These are phyloP conservation scores for Eulacestoma nigropectus DNA, from an alignment of 2,113 vertebrate genomes.

Conservation along the genomic window DNA sequence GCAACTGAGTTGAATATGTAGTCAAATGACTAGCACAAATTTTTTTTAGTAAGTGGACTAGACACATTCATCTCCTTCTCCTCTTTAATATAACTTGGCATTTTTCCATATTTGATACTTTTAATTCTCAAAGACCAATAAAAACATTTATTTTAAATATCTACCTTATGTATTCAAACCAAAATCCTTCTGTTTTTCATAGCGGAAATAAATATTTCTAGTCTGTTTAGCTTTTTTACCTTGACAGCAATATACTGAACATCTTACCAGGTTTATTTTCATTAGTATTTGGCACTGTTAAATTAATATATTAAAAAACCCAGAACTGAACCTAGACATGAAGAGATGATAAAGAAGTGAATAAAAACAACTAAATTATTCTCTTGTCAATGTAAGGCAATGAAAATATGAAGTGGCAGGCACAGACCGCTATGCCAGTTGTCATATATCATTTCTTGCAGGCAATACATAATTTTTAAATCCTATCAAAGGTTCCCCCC, in stretches of 20 bases:
- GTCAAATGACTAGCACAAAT: neutral
- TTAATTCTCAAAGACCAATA: neutral
- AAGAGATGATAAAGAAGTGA: neutral
- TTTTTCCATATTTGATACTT: neutral
- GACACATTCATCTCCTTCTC: neutral
- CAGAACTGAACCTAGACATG: neutral
- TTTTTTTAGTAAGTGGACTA: neutral
- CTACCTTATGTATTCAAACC: neutral
- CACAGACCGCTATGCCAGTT: neutral
- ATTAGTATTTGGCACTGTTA: neutral
- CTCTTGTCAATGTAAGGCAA: neutral
- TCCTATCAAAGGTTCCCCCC: fast-evolving
- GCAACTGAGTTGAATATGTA: neutral
- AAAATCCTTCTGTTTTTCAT: neutral
- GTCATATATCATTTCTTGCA: fast-evolving
- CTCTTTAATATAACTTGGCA: neutral
- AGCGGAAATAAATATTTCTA: neutral
- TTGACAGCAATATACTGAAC: neutral
- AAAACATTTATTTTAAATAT: neutral
- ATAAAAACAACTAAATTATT: neutral
- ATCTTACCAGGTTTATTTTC: neutral
- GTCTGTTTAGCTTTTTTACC: neutral
- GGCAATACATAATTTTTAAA: neutral
- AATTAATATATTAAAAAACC: neutral
- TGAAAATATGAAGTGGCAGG: neutral